Conservation (phyloP, 2,797 vertebrate species). For the Rhodeus uyekii region DNA sequence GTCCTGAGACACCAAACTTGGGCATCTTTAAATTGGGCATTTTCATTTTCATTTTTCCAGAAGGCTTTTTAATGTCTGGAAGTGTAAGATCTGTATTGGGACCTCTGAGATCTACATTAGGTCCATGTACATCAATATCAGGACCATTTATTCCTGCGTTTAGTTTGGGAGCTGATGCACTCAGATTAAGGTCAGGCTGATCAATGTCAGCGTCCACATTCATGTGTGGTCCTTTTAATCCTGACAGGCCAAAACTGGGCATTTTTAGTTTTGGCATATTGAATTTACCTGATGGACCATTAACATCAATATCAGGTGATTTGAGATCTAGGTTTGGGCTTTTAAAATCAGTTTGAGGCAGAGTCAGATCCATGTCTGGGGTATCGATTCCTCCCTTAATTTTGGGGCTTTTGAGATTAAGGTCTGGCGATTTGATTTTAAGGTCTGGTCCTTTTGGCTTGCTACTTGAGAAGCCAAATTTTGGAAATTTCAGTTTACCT, state of each 20-base stretch:
- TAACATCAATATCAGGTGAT: constrained; percentile 58
- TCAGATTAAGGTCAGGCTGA: constrained; percentile 56
- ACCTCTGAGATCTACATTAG: constrained; percentile 18
- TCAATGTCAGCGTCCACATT: constrained; percentile 56
- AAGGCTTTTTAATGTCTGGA: constrained; percentile 39
- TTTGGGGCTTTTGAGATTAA: constrained; percentile 18
- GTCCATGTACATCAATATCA: constrained; percentile 33
- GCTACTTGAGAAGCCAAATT: constrained; percentile 47
- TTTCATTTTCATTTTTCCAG: constrained; percentile 63
- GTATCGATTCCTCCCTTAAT: constrained; percentile 47
- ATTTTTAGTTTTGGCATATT: constrained; percentile 61
- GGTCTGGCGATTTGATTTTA: constrained; percentile 3
- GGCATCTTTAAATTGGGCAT: constrained; percentile 60
- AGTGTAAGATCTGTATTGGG: constrained; percentile 18
- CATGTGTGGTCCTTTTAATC: constrained; percentile 59
- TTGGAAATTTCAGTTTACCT: constrained; percentile 50
- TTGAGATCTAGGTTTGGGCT: constrained; percentile 60
- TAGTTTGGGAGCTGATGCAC: constrained; percentile 28
- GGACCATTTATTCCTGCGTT: constrained; percentile 46
- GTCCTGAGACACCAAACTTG: constrained; percentile 54
- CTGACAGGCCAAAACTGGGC: constrained; percentile 52
- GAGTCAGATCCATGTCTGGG: constrained; percentile 45
- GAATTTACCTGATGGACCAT: constrained; percentile 57
- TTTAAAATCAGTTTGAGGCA: constrained; percentile 51
- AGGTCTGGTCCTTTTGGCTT: constrained; percentile 40